Base-by-base conservation (phyloP, 2,888 invertebrate genomes). In the Idaea biselata region DNA sequence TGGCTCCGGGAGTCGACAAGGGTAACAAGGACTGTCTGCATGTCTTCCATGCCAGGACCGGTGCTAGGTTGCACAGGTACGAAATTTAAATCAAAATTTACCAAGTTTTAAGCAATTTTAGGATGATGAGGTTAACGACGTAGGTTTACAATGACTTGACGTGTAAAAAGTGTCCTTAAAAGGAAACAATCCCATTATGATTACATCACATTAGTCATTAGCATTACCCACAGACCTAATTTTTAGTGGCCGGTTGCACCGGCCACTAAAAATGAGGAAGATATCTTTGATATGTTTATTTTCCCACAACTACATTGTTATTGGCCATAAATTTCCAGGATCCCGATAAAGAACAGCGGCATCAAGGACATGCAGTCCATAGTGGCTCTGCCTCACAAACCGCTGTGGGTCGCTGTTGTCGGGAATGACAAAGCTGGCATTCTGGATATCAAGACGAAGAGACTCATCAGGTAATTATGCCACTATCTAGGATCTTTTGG, bases 381-480 rank as follows among this genome's bases (percentile, higher is more conserved):
- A 59, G 95, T 97, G 6, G 95, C 97, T 0, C 94, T 98, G 91
- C 97, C 97, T 0, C 97, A 97, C 82, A 97, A 97, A 82, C 94
- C 96, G 0, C 94, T 96, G 66, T 96, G 97, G 93, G 94, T 99
- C 6, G 98, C 97, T 0, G 95, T 99, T 0, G 96, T 98, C 4
- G 97, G 98, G 61, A 95, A 95, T 8, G 99, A 99, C 76, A 98
- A 98, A 83, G 97, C 97, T 14, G 97, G 96, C 67, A 96, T 99
- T 55, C 91, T 98, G 73, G 99, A 99, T 78, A 96, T 99, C 66
- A 96, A 96, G 79, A 96, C 95, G 17, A 98, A 98, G 77, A 96
- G 97, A 75, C 95, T 97, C 68, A 91, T 98, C n/a, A 94, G 98
- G 93, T 91, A 58, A 8, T 44, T 44, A 44, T 14, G 2, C n/a